These are phyloP conservation scores for Lochmaea crataegi DNA, from an alignment of 2,888 invertebrate species.

Conservation along the genomic window DNA sequence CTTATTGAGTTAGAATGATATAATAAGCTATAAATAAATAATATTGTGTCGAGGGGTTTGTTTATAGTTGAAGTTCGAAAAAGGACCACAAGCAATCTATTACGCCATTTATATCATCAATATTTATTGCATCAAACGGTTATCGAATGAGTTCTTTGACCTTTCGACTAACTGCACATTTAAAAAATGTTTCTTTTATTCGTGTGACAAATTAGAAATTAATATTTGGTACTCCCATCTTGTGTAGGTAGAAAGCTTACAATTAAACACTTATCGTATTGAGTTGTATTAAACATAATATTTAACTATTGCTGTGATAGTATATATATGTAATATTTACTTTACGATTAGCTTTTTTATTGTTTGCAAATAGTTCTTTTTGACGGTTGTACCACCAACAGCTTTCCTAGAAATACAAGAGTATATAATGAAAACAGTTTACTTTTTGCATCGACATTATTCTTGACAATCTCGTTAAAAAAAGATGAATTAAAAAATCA, in stretches of 20 bases:
- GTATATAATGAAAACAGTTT: neutral
- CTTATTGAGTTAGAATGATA: no score
- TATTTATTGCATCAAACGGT: neutral
- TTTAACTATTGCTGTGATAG: neutral
- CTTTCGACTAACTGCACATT: conserved; percentile 16
- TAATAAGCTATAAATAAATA: no score
- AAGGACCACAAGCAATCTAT: no score
- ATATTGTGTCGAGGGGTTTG: no score
- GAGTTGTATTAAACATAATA: neutral
- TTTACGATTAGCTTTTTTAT: conserved; percentile 3
- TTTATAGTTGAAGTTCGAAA: no score
- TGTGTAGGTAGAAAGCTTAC: conserved; percentile 18
- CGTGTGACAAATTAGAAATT: conserved; percentile 22
- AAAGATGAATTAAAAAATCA: no score
- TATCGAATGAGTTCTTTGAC: conserved; percentile 10
- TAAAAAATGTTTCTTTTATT: conserved; percentile 6
- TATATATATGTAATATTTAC: neutral
- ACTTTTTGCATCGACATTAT: no score
- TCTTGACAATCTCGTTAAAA: no score
- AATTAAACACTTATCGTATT: neutral
- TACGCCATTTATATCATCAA: no score
- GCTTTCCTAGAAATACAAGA: neutral
- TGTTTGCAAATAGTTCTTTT: neutral
- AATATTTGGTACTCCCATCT: neutral
- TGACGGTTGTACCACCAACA: no score